Evolutionary conservation across 2,113 vertebrate genomes (phyloP).

Genomic region (Athene noctua): DNA sequence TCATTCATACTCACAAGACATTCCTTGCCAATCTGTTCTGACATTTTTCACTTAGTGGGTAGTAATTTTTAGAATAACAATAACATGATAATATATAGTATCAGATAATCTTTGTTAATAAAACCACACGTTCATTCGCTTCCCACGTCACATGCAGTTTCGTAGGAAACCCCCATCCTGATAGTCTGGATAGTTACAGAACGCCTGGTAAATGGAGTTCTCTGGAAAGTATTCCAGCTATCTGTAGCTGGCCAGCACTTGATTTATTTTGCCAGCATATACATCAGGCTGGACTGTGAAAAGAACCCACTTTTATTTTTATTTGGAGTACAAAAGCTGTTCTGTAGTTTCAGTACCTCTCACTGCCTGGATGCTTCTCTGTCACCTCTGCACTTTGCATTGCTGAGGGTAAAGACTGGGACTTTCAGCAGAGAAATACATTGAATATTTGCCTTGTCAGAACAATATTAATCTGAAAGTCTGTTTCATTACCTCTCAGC

Average conservation of each 20-base stretch:
- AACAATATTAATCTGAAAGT: neutral
- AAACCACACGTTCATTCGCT: neutral
- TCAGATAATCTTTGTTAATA: neutral
- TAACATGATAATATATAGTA: neutral
- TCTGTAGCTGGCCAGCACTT: constrained; percentile 30
- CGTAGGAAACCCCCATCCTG: neutral
- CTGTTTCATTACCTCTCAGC: neutral
- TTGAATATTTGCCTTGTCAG: neutral
- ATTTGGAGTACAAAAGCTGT: constrained; percentile 43
- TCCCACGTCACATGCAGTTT: neutral
- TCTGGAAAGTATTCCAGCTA: constrained; percentile 44
- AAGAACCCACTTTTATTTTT: constrained; percentile 44
- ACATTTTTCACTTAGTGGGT: neutral
- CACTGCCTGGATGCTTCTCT: constrained; percentile 12
- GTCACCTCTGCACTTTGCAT: constrained; percentile 3
- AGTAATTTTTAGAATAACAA: neutral
- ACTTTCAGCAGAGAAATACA: neutral
- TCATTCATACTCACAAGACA: constrained; percentile 38
- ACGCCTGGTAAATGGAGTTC: neutral
- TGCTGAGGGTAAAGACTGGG: neutral
- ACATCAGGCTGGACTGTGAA: constrained; percentile 3
- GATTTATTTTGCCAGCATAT: constrained; percentile 52
- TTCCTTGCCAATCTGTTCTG: neutral
- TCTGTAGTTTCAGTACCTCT: constrained; percentile 35
- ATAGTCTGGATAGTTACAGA: neutral